These are phyloP conservation scores for Magallana ariakensis DNA, from an alignment of 1,140 invertebrate genomes.

Conservation along the genomic window DNA sequence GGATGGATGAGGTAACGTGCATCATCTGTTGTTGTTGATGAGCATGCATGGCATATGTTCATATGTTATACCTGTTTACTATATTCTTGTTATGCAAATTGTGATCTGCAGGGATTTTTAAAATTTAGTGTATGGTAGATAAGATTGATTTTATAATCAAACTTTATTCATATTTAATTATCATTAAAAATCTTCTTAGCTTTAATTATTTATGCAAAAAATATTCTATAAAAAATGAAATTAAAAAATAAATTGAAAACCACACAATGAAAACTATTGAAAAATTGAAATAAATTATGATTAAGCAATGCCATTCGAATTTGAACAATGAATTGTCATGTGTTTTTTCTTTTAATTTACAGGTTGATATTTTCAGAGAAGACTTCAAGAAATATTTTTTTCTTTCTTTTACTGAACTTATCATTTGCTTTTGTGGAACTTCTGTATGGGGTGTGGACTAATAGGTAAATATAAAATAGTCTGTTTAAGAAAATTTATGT, in stretches of 20 bases:
- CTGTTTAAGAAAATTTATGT: not conserved
- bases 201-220: too few relatives aligned
- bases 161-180: too few relatives aligned
- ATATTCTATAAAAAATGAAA: too few relatives aligned
- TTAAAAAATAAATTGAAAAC: too few relatives aligned
- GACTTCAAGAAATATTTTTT: conserved; percentile 95
- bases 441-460: conserved; percentile 96
- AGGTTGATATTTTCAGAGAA: conserved; percentile 94
- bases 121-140: too few relatives aligned
- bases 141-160: too few relatives aligned
- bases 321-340: too few relatives aligned
- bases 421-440: conserved; percentile 96
- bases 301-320: too few relatives aligned
- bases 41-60: conserved; percentile 9
- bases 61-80: not conserved
- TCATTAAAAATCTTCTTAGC: too few relatives aligned
- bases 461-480: conserved; percentile 82
- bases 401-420: conserved; percentile 96
- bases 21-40: not conserved
- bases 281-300: too few relatives aligned
- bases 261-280: too few relatives aligned
- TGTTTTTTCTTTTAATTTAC: conserved; percentile 70
- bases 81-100: not conserved
- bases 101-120: not conserved
- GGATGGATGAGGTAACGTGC: conserved; percentile 79